A percentile compares a stretch with the other conserved stretches of the same genome.
These are phyloP conservation scores for Sphyrna mokarran DNA, from an alignment of 2,113 vertebrate genomes.

Conservation along the genomic window DNA sequence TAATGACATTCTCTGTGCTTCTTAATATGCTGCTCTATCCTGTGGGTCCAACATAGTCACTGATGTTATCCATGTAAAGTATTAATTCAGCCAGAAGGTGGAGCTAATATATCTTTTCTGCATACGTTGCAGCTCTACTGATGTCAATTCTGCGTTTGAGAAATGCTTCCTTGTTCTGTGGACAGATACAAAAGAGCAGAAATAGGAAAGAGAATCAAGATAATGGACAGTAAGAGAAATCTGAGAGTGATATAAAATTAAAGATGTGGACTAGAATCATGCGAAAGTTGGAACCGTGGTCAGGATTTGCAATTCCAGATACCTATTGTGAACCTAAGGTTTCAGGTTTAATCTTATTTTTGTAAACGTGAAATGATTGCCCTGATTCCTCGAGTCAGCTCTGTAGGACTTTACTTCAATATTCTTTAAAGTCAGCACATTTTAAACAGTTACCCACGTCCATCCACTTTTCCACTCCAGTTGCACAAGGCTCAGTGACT, in stretches of 20 bases:
- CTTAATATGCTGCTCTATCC: neutral
- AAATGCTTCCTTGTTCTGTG: neutral
- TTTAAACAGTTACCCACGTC: neutral
- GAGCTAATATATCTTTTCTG: neutral
- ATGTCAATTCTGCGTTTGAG: neutral
- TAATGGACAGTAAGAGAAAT: neutral
- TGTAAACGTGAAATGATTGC: neutral
- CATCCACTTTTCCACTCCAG: neutral
- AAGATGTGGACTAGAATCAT: neutral
- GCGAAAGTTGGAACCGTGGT: neutral
- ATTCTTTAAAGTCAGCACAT: neutral
- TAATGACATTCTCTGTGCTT: neutral
- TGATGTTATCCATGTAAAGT: neutral
- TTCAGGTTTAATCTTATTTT: neutral
- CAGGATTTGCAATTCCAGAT: neutral
- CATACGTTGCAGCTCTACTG: neutral
- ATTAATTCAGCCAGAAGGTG: conserved; percentile 7
- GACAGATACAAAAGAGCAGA: neutral
- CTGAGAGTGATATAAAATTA: neutral
- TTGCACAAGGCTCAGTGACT: neutral
- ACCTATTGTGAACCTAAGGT: neutral
- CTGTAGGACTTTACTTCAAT: neutral
- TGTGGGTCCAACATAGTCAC: neutral
- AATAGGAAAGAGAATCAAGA: neutral
- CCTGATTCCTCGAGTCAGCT: neutral